Evolutionary conservation across 2,113 vertebrate genomes (phyloP).

Genomic region (Oenanthe melanoleuca): DNA sequence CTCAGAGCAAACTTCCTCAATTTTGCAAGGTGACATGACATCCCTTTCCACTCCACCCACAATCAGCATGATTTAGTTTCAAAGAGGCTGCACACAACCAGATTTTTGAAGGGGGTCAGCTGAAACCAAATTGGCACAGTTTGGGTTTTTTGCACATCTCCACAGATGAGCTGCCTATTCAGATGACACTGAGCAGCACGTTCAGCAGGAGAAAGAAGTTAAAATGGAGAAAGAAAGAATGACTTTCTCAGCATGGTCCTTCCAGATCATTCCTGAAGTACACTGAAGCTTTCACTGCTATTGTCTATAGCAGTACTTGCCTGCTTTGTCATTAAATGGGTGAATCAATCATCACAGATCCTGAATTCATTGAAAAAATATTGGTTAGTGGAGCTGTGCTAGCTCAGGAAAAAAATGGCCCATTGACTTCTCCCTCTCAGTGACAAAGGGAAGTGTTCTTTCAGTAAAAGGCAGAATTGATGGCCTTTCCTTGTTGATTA

Average conservation of each 20-base stretch:
- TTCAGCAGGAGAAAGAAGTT: background rate
- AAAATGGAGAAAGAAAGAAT: background rate
- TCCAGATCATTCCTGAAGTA: constrained; percentile 4
- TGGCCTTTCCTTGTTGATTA: background rate
- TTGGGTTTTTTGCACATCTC: background rate
- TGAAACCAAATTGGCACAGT: background rate
- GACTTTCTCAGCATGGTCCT: background rate
- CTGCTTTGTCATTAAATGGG: background rate
- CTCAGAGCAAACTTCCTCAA: background rate
- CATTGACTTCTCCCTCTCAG: constrained; percentile 10
- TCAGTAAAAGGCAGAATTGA: background rate
- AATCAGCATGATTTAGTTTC: background rate
- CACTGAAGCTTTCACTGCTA: background rate
- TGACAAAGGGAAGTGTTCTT: background rate
- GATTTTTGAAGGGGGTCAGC: background rate
- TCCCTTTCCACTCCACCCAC: background rate
- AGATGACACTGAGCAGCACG: background rate
- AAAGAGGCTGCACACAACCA: background rate
- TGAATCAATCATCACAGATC: background rate
- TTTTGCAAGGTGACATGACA: background rate
- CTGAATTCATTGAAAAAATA: background rate
- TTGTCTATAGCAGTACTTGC: background rate
- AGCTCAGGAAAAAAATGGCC: background rate
- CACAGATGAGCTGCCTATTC: background rate
- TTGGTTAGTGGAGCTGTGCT: background rate